Base-by-base conservation (phyloP, 1,140 invertebrate species). In the Coenobita brevimanus region DNA sequence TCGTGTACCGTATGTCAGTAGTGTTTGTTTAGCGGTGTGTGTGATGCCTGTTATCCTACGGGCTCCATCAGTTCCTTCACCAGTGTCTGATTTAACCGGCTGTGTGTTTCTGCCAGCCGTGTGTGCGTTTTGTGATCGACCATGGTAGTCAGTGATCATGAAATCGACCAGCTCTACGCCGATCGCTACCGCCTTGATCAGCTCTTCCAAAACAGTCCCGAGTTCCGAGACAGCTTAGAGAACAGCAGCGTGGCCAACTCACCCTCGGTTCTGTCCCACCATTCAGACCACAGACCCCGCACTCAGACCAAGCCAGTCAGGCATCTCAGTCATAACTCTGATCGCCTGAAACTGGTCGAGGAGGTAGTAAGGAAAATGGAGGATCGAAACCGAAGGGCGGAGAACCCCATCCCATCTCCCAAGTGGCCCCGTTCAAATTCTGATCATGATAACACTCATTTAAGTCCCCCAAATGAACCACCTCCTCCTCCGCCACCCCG, bases 201-300 rank as follows among this genome's bases (percentile, higher is more conserved):
- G 62, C 33, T 71, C 60, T 79, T 79, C 60, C 76, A 79, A 27
- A 67, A 80, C 85, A 87, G 76, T 80, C 85, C 76, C 38, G 76
- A 87, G 36, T 87, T 73, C 64, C 76, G 54, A 76, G 85, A 87
- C 85, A 87, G 85, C 67, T 76, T 87, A 46, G 85, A 87, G 64
- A 79, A 80, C 76, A 71, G 85, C 76, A 83, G 81, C 38, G 67
- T 30, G 60, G 43, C 76, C 43, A 30, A 57, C 60, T 69, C 84
- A 27, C 82, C 21, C 13, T 81, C 78, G 2, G 57, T 13, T 33
- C 17, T 41, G 57, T 81, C 78, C 27, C 36, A n/a, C 24, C 57
- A 36, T 33, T 83, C 81, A 6, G 41, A 73, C 46, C 57, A 36
- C 6, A 24, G 78, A 41, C 43, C 33, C 24, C 33, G 54, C n/a